These are phyloP conservation scores for Ahaetulla prasina DNA, from an alignment of 2,113 vertebrate species.

Conservation along the genomic window DNA sequence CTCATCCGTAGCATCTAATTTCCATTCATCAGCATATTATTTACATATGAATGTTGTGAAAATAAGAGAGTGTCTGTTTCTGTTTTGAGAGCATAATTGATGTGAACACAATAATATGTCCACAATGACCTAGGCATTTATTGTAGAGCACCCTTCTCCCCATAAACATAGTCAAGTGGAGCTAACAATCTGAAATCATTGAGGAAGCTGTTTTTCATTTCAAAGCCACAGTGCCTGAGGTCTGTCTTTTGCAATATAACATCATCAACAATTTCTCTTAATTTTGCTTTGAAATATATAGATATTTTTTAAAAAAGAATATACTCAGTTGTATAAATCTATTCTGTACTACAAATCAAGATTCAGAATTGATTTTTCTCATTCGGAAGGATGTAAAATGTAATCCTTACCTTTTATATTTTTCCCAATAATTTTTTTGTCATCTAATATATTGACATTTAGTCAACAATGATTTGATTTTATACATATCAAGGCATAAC, in stretches of 20 bases:
- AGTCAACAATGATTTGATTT: neutral
- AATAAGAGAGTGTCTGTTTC: slow-evolving; percentile 64
- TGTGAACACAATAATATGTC: slow-evolving; percentile 49
- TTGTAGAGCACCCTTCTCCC: neutral
- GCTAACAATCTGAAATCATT: slow-evolving; percentile 28
- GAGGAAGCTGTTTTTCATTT: slow-evolving; percentile 34
- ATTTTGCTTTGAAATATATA: neutral
- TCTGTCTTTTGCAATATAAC: slow-evolving; percentile 4
- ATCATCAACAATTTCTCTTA: slow-evolving; percentile 2
- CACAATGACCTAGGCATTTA: slow-evolving; percentile 18
- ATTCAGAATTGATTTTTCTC: neutral
- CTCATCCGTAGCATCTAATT: slow-evolving; percentile 72
- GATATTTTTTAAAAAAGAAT: neutral
- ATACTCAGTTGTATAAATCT: neutral
- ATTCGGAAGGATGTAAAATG: neutral
- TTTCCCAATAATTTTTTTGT: neutral
- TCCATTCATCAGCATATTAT: slow-evolving; percentile 76
- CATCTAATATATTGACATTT: neutral
- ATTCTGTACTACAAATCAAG: neutral
- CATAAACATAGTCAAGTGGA: slow-evolving; percentile 35
- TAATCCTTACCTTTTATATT: neutral
- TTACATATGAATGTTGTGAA: slow-evolving; percentile 72
- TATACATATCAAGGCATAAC: neutral
- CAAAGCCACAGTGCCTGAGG: neutral
- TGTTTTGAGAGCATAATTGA: slow-evolving; percentile 58